These are phyloP conservation scores for Dendrophyllia cribrosa DNA, from an alignment of 64 coral and sea anemone species.

Conservation along the genomic window DNA sequence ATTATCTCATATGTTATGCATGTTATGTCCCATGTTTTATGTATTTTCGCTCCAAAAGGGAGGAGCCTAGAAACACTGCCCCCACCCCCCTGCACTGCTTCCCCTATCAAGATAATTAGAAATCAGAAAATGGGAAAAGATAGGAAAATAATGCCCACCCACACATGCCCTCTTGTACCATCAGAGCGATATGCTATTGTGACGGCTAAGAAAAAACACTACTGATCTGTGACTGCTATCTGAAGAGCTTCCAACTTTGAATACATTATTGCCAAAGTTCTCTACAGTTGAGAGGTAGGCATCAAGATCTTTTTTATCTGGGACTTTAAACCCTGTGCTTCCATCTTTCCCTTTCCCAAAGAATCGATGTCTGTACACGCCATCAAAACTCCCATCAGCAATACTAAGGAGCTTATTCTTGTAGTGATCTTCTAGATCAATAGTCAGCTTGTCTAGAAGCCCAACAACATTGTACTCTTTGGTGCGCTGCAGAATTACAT, in stretches of 20 bases:
- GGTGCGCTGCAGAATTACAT: constrained; percentile 68
- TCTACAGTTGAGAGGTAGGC: constrained; percentile 28
- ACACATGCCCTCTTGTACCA: constrained; percentile 16
- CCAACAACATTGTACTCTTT: constrained; percentile 84
- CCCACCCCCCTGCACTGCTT: background rate
- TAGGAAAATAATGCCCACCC: constrained; percentile 16
- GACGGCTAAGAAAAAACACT: constrained; percentile 13
- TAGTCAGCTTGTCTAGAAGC: constrained; percentile 71
- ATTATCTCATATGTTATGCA: background rate
- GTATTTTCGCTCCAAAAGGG: too few relatives aligned
- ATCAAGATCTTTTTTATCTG: constrained; percentile 37
- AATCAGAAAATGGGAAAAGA: background rate
- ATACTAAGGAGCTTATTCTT: constrained; percentile 77
- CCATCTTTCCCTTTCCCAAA: constrained; percentile 69
- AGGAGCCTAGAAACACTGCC: too few relatives aligned
- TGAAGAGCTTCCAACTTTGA: constrained; percentile 74
- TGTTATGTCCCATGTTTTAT: too few relatives aligned
- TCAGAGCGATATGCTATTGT: constrained; percentile 2
- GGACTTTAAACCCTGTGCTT: constrained; percentile 66
- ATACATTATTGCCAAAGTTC: constrained; percentile 47
- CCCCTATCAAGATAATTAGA: constrained; percentile 9
- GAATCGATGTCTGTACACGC: constrained; percentile 50
- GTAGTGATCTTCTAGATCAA: constrained; percentile 76
- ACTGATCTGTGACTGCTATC: constrained; percentile 59
- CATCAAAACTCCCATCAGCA: constrained; percentile 83